Evolutionary conservation across 2,797 vertebrate species (phyloP), one percentile per base, ranked within the genome.

Genomic region (Microcaecilia unicolor): DNA sequence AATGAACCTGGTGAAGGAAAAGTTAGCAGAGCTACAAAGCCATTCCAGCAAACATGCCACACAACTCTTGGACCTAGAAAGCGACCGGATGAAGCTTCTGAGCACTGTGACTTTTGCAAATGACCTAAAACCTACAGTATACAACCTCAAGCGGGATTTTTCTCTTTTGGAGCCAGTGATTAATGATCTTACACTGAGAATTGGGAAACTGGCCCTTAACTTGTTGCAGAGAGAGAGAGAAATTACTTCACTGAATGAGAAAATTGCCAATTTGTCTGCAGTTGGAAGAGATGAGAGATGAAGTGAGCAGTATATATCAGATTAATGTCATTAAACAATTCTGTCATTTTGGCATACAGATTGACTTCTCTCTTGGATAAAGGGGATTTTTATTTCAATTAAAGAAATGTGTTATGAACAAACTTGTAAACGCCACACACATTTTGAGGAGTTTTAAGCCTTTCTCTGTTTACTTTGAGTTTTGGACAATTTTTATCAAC

Each of bases 61-160:
- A 3, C 82, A 70, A 7, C 41, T 99, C 62, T 22, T 71, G 61
- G 77, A 71, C 49, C 75, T 99, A 3, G 93, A 97, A 76, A 72
- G 86, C 20, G 74, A 84, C 41, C 79, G 90, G 37, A 87, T 88
- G 3, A 94, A 90, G 44, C 49, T 98, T 48, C 51, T 93, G 14
- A 83, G 82, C 34, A 87, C 90, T 0, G 70, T 91, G 40, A 81
- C 73, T 6, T 98, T 96, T 44, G 90, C 93, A 40, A 76, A 75
- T 6, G 93, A 97, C 57, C 83, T 99, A 12, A 93, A 91, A 56
- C 94, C 94, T 9, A 96, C 92, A 41, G 78, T 97, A 1, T 71
- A 80, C n/a, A 63, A 78, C 19, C 74, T 98, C 19, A 87, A 70
- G 49, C 85, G 84, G 30, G 90, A 96, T 63, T 89, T 93, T 5